These are phyloP conservation scores for Apotomis turbidana DNA, from an alignment of 2,888 invertebrate genomes.

Conservation along the genomic window DNA sequence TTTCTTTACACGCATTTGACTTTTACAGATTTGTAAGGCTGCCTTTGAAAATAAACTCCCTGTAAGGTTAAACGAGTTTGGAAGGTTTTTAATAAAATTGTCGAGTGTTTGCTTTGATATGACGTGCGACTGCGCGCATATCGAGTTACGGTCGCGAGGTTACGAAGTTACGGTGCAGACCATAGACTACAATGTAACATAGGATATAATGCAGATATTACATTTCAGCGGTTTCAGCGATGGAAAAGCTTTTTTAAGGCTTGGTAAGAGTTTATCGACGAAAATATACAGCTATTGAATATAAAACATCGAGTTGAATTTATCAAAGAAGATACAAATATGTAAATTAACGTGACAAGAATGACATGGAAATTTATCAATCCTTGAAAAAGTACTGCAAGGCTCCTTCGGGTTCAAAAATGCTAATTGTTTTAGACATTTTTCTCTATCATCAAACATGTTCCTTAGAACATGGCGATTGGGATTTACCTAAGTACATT, in stretches of 20 bases:
- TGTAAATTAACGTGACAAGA: no score
- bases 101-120: constrained; percentile 17
- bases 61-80: neutral
- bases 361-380: no score
- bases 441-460: no score
- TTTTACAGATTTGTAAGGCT: neutral
- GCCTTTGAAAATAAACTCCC: neutral
- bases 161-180: constrained; percentile 20
- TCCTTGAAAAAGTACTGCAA: no score
- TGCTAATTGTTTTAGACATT: no score
- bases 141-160: constrained; percentile 14
- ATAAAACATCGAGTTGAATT: neutral
- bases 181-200: no score
- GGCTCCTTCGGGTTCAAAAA: no score
- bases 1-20: neutral
- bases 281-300: neutral
- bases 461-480: no score
- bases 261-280: neutral
- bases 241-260: constrained; percentile 1
- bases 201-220: no score
- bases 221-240: constrained; percentile 7
- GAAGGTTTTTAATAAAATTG: constrained; percentile 19
- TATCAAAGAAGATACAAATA: no score
- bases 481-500: no score
- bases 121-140: constrained; percentile 5